Base-by-base conservation (phyloP, 2,888 invertebrate species). In the Drosophila setosimentum region DNA sequence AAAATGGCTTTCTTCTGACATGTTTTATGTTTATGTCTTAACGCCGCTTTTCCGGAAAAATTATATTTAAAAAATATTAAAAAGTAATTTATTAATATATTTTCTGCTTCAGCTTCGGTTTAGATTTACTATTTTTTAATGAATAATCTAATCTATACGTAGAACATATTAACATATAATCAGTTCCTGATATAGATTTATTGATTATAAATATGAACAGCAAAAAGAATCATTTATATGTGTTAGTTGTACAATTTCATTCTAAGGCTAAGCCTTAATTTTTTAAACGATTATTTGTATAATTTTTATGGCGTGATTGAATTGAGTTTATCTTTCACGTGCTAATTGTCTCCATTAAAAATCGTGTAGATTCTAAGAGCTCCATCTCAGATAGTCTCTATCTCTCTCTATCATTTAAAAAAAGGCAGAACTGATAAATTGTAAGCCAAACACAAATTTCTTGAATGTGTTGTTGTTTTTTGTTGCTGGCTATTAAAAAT, bases 401-500 rank as follows among this genome's bases (percentile, higher is more conserved):
- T 27, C 32, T 48, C 16, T 27, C 16, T 42, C 42, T 45, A 21
- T 42, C 21, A 42, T 21, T 42, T 16, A 24, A 45, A 27, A 48
- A 54, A 67, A 60, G 48, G 40, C 59, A 53, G 58, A 58, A 6
- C 50, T 54, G 29, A 50, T 50, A 48, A 58, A 63, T 69, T 63
- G 48, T 63, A 78, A 69, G 64, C 59, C 67, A 40, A 55, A 65
- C 58, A 42, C 64, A 71, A 78, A 78, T 67, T 61, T 57, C 37
- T 67, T 29, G 42, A 69, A 60, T 68, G 62, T 35, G 33, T 18
- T 35, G 16, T 24, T 45, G 50, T 53, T 58, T 48, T 51, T 50
- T 73, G 61, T 71, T 83, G 77, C 51, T 66, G 24, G 65, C 68
- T 83, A 80, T 82, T 88, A 83, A 87, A 87, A 88, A 87, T 86